These are phyloP conservation scores for Passerina amoena DNA, from an alignment of 2,113 vertebrate species.

Conservation along the genomic window DNA sequence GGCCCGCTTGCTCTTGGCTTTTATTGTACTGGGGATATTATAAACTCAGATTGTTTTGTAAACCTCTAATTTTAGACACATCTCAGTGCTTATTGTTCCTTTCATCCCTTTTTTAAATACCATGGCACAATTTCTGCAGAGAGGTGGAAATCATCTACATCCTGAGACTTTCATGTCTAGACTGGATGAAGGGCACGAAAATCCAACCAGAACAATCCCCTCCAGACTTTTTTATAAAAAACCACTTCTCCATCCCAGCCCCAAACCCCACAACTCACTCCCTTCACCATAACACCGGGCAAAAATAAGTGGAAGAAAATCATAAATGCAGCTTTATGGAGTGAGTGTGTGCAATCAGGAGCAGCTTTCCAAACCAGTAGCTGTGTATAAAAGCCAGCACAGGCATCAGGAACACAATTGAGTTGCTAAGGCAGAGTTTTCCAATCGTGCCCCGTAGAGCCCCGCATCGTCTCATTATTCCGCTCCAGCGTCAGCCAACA, in stretches of 20 bases:
- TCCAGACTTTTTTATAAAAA: not conserved
- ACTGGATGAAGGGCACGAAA: not conserved
- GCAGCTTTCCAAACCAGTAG: conserved; percentile 30
- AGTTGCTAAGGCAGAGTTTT: conserved; percentile 53
- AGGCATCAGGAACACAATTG: conserved; percentile 7
- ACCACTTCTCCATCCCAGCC: not conserved
- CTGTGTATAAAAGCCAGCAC: not conserved
- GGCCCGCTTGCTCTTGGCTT: not conserved
- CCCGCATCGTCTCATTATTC: conserved; percentile 11
- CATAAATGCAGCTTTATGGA: not conserved
- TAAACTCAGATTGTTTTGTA: conserved; percentile 16
- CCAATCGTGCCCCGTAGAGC: not conserved
- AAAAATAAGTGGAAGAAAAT: not conserved
- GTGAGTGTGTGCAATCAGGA: not conserved
- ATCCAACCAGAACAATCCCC: not conserved
- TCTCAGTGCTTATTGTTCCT: conserved; percentile 23
- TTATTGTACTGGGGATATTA: conserved; percentile 14
- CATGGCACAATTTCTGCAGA: not conserved
- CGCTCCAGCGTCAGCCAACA: conserved; percentile 25
- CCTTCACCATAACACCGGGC: fast-evolving
- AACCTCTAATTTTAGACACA: conserved; percentile 42
- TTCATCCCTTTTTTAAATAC: not conserved
- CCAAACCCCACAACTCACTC: not conserved
- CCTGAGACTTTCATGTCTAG: not conserved
- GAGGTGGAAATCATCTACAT: not conserved